Evolutionary conservation across 2,797 vertebrate species (phyloP), one percentile per base, ranked within the genome.

Genomic region (Pseudocheirus occidentalis): DNA sequence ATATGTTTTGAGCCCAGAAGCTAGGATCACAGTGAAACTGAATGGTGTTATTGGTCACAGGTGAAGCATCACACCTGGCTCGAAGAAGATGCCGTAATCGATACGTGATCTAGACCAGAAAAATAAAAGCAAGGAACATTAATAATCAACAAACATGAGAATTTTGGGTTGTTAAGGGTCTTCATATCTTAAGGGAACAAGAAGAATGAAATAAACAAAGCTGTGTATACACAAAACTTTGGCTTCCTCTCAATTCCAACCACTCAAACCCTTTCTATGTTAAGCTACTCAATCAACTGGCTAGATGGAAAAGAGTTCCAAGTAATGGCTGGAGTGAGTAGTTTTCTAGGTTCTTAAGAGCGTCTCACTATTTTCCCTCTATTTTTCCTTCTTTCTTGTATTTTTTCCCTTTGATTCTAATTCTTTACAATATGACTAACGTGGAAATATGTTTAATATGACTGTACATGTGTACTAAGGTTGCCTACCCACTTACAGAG

Each of bases 1-100:
- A 99, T 97, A 99, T 99, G 97, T 99, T 99, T 98, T 99, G 99
- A 95, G 99, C 99, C 99, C 99, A 99, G 96, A 99, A 99, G 97
- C 98, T 99, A 21, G 99, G 99, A 98, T 99, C 99, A 98, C 99
- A 99, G 97, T 99, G 98, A 98, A 99, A 99, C 40, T 99, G 99
- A 95, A 99, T 98, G 93, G 97, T 98, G 55, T 98, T 98, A 95
- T 98, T 99, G 56, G 98, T 98, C 81, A 98, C 98, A 29, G 99
- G 99, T 18, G 98, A 98, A 91, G 99, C 98, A 96, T 99, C 99
- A 97, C 99, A 99, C 93, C 99, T 98, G 59, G 99, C 99, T 96
- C 99, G 99, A 92, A 99, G 99, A 91, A 99, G 98, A 93, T 99
- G 98, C 5, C 98, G 98, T 31, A 99, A 97, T 55, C 99, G 98